Evolutionary conservation across 2,888 invertebrate species (phyloP).

Genomic region (Pyrrhia umbra): DNA sequence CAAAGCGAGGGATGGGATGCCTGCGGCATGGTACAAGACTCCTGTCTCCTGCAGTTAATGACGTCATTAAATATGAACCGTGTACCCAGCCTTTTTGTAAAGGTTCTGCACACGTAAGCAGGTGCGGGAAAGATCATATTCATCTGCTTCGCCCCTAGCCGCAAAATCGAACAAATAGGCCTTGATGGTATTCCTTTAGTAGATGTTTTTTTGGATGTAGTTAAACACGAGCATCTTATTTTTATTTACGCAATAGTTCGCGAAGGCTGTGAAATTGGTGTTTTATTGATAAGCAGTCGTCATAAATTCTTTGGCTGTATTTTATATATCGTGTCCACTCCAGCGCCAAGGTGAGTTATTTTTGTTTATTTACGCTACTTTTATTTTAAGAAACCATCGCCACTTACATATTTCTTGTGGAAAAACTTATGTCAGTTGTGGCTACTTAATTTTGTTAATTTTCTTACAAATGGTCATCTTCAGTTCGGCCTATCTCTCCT

Average conservation of each 20-base stretch:
- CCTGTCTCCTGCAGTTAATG: constrained; percentile 85
- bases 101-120: constrained; percentile 52
- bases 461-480: constrained; percentile 9
- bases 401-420: no score
- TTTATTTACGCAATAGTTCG: neutral
- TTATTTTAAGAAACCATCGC: no score
- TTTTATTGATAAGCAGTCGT: neutral
- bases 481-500: constrained; percentile 27
- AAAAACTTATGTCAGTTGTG: no score
- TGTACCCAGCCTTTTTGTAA: constrained; percentile 65
- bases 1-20: constrained; percentile 67
- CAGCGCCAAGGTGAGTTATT: no score
- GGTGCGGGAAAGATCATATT: constrained; percentile 59
- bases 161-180: constrained; percentile 53
- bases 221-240: neutral
- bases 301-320: neutral
- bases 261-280: neutral
- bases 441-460: neutral
- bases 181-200: constrained; percentile 37
- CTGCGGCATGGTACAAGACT: constrained; percentile 72
- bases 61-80: constrained; percentile 88
- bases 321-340: neutral
- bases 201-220: constrained; percentile 12
- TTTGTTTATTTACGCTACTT: no score
- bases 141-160: constrained; percentile 53